Percentiles rank a stretch among this genome's conserved stretches.
Evolutionary conservation across 2,797 vertebrate genomes (phyloP).

Genomic region (Thaleichthys pacificus): DNA sequence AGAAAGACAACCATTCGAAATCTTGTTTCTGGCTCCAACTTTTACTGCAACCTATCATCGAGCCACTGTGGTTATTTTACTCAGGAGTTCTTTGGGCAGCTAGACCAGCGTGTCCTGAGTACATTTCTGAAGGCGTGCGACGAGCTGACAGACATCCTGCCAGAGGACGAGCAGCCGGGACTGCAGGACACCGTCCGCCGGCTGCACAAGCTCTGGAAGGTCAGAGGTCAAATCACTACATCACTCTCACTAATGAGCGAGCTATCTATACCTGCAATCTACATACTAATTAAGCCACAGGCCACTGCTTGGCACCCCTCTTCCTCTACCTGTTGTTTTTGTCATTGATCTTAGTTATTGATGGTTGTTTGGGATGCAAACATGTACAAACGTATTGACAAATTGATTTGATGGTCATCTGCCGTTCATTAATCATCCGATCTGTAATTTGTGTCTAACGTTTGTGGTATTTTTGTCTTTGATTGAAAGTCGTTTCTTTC

Average conservation of each 20-base stretch:
- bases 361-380: neutral
- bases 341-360: neutral
- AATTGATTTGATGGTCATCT: too few species aligned
- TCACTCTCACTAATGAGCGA: constrained; percentile 20
- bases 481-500: neutral
- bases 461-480: neutral
- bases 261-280: neutral
- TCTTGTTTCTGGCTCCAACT: neutral
- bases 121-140: constrained; percentile 96
- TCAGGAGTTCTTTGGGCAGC: constrained; percentile 91
- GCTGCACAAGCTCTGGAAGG: constrained; percentile 98
- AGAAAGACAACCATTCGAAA: neutral
- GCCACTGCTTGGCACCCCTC: neutral
- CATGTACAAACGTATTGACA: too few species aligned
- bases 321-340: too few species aligned
- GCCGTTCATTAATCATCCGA: too few species aligned
- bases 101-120: constrained; percentile 93
- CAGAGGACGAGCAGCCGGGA: constrained; percentile 89
- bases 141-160: constrained; percentile 96
- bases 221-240: constrained; percentile 62
- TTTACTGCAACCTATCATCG: neutral
- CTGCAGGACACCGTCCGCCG: constrained; percentile 94
- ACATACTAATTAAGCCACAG: neutral
- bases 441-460: too few species aligned
- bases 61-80: constrained; percentile 9